Percentiles rank a stretch among this genome's conserved stretches.
Conservation (phyloP, 1,140 invertebrate species). For the Myzus persicae region DNA sequence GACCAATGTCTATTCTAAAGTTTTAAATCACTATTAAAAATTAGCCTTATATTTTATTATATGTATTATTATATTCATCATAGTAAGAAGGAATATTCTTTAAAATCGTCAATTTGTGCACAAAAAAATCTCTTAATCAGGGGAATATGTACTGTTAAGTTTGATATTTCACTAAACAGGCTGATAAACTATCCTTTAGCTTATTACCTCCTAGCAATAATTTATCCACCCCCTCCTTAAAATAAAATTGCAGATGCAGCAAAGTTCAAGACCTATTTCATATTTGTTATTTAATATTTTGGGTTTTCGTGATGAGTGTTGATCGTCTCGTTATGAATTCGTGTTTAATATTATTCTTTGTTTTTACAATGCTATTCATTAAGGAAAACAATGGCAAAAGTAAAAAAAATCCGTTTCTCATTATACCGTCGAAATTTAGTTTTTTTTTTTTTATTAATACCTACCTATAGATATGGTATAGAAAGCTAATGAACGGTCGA, state of each 20-base stretch:
- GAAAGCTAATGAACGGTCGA: conserved; percentile 50
- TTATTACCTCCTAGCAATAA: no score
- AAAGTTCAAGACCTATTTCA: neutral
- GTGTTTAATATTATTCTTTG: neutral
- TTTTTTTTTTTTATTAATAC: no score
- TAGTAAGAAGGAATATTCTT: no score
- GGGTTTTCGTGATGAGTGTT: neutral
- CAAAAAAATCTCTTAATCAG: neutral
- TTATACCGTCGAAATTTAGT: neutral
- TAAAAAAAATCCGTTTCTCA: neutral
- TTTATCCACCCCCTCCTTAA: neutral
- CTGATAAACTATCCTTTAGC: no score
- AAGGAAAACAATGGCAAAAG: neutral
- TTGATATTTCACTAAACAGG: neutral
- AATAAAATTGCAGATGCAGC: neutral
- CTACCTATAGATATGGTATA: neutral
- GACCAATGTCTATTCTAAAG: neutral
- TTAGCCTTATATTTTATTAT: no score
- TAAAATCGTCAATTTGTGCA: neutral
- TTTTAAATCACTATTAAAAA: neutral
- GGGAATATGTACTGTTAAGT: neutral
- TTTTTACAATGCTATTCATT: conserved; percentile 28
- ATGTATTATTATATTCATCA: no score
- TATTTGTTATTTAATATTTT: neutral
- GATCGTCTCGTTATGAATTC: neutral